Evolutionary conservation across 2,888 invertebrate genomes (phyloP).

Genomic region (Plagiodera versicolora): DNA sequence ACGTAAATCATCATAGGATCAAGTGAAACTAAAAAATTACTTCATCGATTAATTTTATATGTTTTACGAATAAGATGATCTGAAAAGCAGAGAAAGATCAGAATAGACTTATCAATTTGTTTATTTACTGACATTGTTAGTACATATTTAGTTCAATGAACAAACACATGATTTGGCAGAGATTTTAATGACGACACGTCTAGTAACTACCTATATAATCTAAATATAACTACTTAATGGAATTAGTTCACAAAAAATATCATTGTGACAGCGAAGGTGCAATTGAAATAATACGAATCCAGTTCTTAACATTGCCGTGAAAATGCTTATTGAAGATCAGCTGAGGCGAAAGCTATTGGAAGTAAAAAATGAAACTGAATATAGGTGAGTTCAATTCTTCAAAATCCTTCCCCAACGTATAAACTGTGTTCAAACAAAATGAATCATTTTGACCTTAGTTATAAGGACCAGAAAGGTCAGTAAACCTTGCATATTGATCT

Average conservation of each 20-base stretch:
- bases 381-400: slow-evolving; percentile 26
- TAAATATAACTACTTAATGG: background rate
- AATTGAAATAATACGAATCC: background rate
- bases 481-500: too few relatives aligned
- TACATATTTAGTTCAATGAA: background rate
- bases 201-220: background rate
- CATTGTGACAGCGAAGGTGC: background rate
- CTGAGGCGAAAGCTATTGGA: slow-evolving; percentile 27
- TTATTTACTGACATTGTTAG: too few relatives aligned
- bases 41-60: too few relatives aligned
- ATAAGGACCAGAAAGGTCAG: too few relatives aligned
- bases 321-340: slow-evolving; percentile 25
- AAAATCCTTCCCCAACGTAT: too few relatives aligned
- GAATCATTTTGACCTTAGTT: too few relatives aligned
- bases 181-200: background rate
- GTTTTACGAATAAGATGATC: too few relatives aligned
- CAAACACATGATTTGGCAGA: slow-evolving; percentile 1
- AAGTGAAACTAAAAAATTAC: too few relatives aligned
- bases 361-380: slow-evolving; percentile 32
- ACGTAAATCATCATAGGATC: too few relatives aligned
- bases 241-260: background rate
- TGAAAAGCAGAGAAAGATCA: too few relatives aligned
- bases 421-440: too few relatives aligned
- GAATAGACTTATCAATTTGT: too few relatives aligned
- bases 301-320: background rate